These are phyloP conservation scores for Hozukius guyotensis DNA, from an alignment of 2,797 vertebrate species.

Conservation along the genomic window DNA sequence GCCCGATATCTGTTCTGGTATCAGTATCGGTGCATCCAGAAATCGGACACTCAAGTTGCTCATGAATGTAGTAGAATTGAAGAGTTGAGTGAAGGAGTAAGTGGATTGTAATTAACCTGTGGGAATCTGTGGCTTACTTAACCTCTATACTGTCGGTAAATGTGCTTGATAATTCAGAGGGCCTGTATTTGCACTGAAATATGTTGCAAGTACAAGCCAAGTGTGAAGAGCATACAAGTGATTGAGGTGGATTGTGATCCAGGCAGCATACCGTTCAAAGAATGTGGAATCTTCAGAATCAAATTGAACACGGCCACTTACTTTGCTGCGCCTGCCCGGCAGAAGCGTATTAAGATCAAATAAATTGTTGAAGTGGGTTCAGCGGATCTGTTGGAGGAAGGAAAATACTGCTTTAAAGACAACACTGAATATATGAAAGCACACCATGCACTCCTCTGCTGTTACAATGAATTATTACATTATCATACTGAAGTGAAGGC, in stretches of 20 bases:
- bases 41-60: no score
- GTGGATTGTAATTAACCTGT: no score
- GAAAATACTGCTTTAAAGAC: background rate
- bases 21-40: no score
- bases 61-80: background rate
- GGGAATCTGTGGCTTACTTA: no score
- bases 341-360: constrained; percentile 35
- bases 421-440: background rate
- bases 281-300: background rate
- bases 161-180: background rate
- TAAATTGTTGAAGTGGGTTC: constrained; percentile 8
- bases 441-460: background rate
- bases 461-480: background rate
- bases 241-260: background rate
- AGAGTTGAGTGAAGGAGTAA: background rate
- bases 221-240: background rate
- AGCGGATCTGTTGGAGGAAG: constrained; percentile 41
- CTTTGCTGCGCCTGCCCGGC: constrained; percentile 43
- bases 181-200: background rate
- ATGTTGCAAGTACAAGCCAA: background rate
- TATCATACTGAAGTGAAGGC: background rate
- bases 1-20: no score
- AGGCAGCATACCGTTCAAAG: background rate
- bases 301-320: constrained; percentile 35
- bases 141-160: background rate